Evolutionary conservation across 2,113 vertebrate species (phyloP).

Genomic region (Suricata suricatta): DNA sequence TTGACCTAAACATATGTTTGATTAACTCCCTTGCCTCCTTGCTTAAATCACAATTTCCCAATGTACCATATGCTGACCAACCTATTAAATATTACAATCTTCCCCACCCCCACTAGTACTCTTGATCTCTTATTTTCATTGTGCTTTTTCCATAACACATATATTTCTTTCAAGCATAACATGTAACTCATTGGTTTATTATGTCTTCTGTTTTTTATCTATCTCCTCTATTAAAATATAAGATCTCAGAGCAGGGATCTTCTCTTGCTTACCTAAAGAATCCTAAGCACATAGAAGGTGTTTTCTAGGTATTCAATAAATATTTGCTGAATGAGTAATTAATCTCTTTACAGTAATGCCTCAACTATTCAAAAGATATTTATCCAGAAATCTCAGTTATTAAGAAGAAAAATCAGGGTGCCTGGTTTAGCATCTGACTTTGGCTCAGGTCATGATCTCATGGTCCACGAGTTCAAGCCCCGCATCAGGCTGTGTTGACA

Average conservation of each 20-base stretch:
- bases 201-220: neutral
- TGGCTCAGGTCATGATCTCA: no score
- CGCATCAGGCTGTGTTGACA: no score
- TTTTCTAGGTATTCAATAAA: slow-evolving; percentile 3
- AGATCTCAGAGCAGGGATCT: neutral
- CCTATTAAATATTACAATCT: neutral
- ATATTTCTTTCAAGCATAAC: neutral
- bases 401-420: neutral
- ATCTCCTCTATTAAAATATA: slow-evolving; percentile 23
- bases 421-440: no score
- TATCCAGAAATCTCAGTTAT: slow-evolving; percentile 31
- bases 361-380: slow-evolving; percentile 31
- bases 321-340: neutral
- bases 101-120: neutral
- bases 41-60: slow-evolving; percentile 25
- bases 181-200: neutral
- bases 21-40: neutral
- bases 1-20: neutral
- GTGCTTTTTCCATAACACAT: neutral
- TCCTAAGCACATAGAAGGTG: neutral
- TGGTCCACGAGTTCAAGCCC: no score
- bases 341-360: neutral
- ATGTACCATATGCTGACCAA: neutral
- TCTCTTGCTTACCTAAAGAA: slow-evolving; percentile 10
- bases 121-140: neutral